Conservation (phyloP, 2,888 invertebrate species). For the Crossocerus cetratus region DNA sequence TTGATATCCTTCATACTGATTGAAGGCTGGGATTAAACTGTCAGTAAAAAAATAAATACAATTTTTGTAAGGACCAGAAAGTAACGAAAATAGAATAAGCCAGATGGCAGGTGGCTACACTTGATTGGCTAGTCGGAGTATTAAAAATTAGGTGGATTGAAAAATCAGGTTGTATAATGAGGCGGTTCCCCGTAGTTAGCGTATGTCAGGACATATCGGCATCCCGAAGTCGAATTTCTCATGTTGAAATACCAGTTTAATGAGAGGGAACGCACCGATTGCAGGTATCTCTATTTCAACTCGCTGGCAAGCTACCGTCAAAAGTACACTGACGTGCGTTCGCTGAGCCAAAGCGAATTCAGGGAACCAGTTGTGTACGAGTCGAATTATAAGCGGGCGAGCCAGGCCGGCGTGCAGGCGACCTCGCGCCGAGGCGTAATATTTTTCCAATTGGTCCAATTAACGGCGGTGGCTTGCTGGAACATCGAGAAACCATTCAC, state of each 20-base stretch:
- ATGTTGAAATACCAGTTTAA: neutral
- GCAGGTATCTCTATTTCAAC: constrained; percentile 75
- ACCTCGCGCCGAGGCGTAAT: constrained; percentile 72
- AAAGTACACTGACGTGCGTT: constrained; percentile 68
- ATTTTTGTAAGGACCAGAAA: too few relatives aligned
- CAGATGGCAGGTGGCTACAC: too few relatives aligned
- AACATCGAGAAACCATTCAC: constrained; percentile 73
- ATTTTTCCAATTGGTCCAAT: constrained; percentile 75
- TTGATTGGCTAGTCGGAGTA: too few relatives aligned
- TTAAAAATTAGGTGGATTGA: neutral
- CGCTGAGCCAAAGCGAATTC: constrained; percentile 65
- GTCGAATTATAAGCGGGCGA: constrained; percentile 69
- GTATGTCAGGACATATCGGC: neutral
- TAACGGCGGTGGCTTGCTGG: constrained; percentile 75
- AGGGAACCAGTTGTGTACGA: constrained; percentile 68
- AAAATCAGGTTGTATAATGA: neutral
- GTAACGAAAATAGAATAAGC: neutral
- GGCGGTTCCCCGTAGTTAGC: neutral
- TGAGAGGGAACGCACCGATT: constrained; percentile 42
- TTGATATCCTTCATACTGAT: too few relatives aligned
- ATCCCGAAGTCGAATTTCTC: neutral
- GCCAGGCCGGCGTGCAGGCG: constrained; percentile 75
- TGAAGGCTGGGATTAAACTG: too few relatives aligned
- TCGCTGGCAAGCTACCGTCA: constrained; percentile 73
- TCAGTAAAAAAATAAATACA: too few relatives aligned